Conservation (phyloP, 2,888 invertebrate species). For the Lasioglossum pauxillum region DNA sequence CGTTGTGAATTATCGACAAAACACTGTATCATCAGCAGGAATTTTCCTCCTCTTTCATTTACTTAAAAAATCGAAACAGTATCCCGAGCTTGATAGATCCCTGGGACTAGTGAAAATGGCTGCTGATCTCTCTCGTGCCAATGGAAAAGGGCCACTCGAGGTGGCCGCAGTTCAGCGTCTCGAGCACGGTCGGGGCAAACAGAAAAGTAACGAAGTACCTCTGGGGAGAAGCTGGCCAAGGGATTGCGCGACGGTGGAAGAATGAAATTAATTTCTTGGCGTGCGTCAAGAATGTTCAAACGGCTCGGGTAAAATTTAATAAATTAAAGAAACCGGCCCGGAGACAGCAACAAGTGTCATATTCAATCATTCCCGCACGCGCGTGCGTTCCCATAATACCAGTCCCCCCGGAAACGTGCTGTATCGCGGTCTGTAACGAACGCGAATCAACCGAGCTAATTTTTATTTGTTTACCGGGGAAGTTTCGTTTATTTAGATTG, state of each 20-base stretch:
- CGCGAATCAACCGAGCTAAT: not conserved
- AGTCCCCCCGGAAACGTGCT: not conserved
- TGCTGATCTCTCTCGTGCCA: not conserved
- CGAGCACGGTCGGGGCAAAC: not conserved
- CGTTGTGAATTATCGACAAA: no score
- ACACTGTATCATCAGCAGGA: no score
- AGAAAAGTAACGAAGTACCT: conserved; percentile 2
- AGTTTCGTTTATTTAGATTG: not conserved
- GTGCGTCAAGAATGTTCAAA: conserved; percentile 21
- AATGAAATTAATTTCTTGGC: conserved; percentile 33
- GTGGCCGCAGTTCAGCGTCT: not conserved
- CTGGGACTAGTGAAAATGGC: not conserved
- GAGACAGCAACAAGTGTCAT: not conserved
- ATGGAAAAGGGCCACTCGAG: not conserved
- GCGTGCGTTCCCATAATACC: conserved; percentile 3
- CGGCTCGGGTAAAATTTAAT: conserved; percentile 29
- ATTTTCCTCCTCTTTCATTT: no score
- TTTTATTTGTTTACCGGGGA: not conserved
- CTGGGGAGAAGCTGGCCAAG: not conserved
- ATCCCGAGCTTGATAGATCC: not conserved
- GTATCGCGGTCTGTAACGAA: not conserved
- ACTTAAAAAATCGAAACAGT: no score
- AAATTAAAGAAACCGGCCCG: conserved; percentile 1
- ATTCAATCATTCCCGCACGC: not conserved
- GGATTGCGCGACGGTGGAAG: not conserved